Evolutionary conservation across 2,797 vertebrate species (phyloP), one percentile per base, ranked within the genome.

Genomic region (Eurystomus glaucurus): DNA sequence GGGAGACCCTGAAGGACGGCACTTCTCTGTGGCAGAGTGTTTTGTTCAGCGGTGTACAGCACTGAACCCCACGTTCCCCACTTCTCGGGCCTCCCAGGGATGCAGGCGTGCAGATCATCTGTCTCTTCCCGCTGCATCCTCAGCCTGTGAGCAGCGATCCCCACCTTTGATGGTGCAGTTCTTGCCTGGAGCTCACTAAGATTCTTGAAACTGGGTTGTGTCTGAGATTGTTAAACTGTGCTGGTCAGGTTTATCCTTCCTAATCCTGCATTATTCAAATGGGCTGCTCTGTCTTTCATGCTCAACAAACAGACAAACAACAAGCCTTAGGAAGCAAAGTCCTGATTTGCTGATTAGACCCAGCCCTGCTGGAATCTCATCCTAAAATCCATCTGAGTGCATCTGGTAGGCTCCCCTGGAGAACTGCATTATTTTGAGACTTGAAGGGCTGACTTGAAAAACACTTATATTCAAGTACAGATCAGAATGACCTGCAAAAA

Each of bases 261-360:
- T 95, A 80, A 85, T 82, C 92, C 90, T 14, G 58, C 5, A 0
- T 87, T 95, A 89, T 74, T 86, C 88, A 88, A 50, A 95, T 39
- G 12, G 46, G 55, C 90, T 94, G 70, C 66, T 79, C 77, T 62
- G 65, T 26, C 91, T 96, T 72, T 70, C 79, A 79, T 5, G 22
- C 92, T 76, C 68, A 97, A 88, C 82, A 93, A 97, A 90, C 85
- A 95, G 33, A 61, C 61, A 96, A 91, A 95, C 74, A 91, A 54
- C 93, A 82, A 92, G 66, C 92, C 75, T 85, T 14, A 75, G 93
- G 94, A 96, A 92, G 92, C 70, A 28, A 74, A 79, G 84, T 54
- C 88, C 70, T 62, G 77, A 86, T 96, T 87, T 87, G 85, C 86
- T 93, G 93, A 92, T 97, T 91, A 93, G 92, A 82, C 66, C 86